These are phyloP conservation scores for Acrocephalus kingi DNA, from an alignment of 2,113 vertebrate genomes.

Conservation along the genomic window DNA sequence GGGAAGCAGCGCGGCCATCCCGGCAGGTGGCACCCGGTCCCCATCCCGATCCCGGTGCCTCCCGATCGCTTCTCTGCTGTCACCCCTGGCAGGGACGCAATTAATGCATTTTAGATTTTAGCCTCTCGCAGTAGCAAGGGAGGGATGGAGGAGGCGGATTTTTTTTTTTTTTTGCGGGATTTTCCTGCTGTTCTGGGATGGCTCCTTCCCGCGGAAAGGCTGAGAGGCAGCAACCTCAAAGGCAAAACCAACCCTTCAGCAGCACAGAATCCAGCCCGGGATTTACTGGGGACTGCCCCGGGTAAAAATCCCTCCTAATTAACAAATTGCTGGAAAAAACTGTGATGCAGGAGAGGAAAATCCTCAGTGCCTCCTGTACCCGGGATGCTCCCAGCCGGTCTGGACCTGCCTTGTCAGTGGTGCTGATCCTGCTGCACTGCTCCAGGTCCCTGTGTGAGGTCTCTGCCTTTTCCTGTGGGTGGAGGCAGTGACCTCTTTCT, in stretches of 20 bases:
- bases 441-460: not conserved
- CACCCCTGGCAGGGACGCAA: not conserved
- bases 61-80: not conserved
- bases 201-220: not conserved
- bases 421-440: not conserved
- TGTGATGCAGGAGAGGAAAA: not conserved
- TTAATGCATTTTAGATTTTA: not conserved
- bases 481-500: not conserved
- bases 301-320: not conserved
- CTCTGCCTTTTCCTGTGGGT: not conserved
- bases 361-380: fast-evolving
- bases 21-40: constrained; percentile 37
- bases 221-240: not conserved
- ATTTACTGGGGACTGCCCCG: not conserved
- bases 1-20: not conserved
- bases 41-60: not conserved
- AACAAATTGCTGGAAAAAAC: not conserved
- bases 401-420: not conserved
- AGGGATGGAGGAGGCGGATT: not conserved
- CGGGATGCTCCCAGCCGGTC: not conserved
- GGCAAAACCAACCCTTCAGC: not conserved
- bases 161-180: fast-evolving
- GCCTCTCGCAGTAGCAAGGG: not conserved
- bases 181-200: not conserved
- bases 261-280: not conserved